Evolutionary conservation across 2,888 invertebrate genomes (phyloP).

Genomic region (Anorthoa munda): DNA sequence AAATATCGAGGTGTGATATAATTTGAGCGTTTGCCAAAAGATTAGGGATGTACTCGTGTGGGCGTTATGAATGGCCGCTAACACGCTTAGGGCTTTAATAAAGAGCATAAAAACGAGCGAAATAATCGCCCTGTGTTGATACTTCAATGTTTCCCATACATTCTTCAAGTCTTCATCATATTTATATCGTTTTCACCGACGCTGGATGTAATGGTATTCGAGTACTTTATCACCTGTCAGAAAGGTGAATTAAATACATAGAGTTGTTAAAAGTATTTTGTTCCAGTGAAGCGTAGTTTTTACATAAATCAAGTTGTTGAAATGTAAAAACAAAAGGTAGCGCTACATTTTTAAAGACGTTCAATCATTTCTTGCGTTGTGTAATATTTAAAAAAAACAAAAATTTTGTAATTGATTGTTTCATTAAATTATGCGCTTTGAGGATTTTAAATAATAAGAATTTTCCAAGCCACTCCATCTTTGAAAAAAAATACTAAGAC

Average conservation of each 20-base stretch:
- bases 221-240: slow-evolving; percentile 53
- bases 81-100: slow-evolving; percentile 73
- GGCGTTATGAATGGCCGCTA: slow-evolving; percentile 81
- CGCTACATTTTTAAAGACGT: not conserved
- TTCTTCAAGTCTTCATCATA: slow-evolving; percentile 46
- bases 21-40: slow-evolving; percentile 85
- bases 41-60: slow-evolving; percentile 81
- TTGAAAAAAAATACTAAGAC: too few species aligned
- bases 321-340: slow-evolving; percentile 2
- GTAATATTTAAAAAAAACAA: not conserved
- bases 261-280: slow-evolving; percentile 25
- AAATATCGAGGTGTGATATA: slow-evolving; percentile 79
- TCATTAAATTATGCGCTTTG: not conserved
- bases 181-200: slow-evolving; percentile 53
- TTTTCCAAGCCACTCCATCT: too few species aligned
- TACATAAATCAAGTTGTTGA: slow-evolving; percentile 5
- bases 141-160: slow-evolving; percentile 63
- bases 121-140: slow-evolving; percentile 65
- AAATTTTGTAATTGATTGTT: too few species aligned
- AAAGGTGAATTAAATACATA: slow-evolving; percentile 32
- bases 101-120: slow-evolving; percentile 58
- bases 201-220: slow-evolving; percentile 31
- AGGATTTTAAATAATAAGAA: too few species aligned
- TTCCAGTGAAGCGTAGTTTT: not conserved
- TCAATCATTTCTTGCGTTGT: not conserved